Evolutionary conservation across 92 coral and sea anemone genomes (phyloP).

Genomic region (Heteractis magnifica): DNA sequence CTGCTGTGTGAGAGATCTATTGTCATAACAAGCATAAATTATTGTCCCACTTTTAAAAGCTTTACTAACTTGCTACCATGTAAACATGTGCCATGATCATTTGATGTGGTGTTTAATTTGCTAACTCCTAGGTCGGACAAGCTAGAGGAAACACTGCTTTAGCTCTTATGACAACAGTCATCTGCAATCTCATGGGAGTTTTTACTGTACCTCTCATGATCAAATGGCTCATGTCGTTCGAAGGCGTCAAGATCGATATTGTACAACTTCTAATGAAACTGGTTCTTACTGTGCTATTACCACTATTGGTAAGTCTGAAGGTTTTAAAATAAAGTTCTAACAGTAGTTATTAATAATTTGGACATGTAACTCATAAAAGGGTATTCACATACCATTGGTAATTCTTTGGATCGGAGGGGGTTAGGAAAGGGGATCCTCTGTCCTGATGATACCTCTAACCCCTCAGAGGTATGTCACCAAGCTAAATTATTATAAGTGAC

Average conservation of each 20-base stretch:
- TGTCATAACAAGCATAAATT: too few species aligned
- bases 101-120: too few species aligned
- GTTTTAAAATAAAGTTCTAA: neutral
- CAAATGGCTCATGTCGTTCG: conserved; percentile 79
- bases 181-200: conserved; percentile 79
- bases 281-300: conserved; percentile 73
- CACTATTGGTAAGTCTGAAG: conserved; percentile 73
- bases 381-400: too few species aligned
- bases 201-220: conserved; percentile 78
- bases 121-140: conserved; percentile 59
- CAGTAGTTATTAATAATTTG: too few species aligned
- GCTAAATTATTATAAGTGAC: too few species aligned
- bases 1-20: too few species aligned
- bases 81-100: neutral
- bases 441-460: too few species aligned
- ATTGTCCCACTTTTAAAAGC: too few species aligned
- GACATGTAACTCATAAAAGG: too few species aligned
- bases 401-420: too few species aligned
- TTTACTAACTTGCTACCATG: neutral
- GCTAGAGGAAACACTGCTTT: conserved; percentile 89
- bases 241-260: conserved; percentile 68
- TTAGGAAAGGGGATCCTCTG: too few species aligned
- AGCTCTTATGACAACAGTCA: conserved; percentile 85
- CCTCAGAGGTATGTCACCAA: too few species aligned
- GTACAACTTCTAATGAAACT: conserved; percentile 71